Evolutionary conservation across 2,888 invertebrate genomes (phyloP).

Genomic region (Lepidonotus clava): DNA sequence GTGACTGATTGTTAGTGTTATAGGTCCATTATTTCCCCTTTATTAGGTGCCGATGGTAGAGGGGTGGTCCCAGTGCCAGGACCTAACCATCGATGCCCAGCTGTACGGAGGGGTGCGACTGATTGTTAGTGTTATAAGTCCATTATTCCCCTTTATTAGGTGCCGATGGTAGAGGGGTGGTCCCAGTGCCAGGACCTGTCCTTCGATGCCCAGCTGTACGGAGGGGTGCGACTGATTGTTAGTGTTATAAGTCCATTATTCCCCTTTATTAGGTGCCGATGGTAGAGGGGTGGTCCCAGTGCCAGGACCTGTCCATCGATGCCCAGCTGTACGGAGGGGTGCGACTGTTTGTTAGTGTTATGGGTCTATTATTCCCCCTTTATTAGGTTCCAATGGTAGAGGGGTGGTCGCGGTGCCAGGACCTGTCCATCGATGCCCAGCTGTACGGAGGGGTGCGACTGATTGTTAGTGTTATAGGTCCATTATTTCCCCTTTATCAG

Average conservation of each 20-base stretch:
- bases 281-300: constrained; percentile 56
- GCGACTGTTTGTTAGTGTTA: too few species aligned
- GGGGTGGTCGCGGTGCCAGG: constrained; percentile 64
- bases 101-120: constrained; percentile 61
- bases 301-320: constrained; percentile 56
- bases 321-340: constrained; percentile 59
- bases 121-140: too few species aligned
- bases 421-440: constrained; percentile 55
- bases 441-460: constrained; percentile 61
- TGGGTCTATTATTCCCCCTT: too few species aligned
- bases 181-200: constrained; percentile 57
- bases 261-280: too few species aligned
- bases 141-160: too few species aligned
- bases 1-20: too few species aligned
- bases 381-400: too few species aligned
- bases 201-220: constrained; percentile 54
- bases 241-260: too few species aligned
- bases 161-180: constrained; percentile 55
- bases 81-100: constrained; percentile 56
- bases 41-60: constrained; percentile 8
- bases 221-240: too few species aligned
- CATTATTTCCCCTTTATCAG: too few species aligned
- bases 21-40: too few species aligned
- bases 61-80: constrained; percentile 62
- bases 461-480: too few species aligned